A percentile compares a stretch with the other conserved stretches of the same genome.
Evolutionary conservation across 2,797 vertebrate species (phyloP).

Genomic region (Clarias fuscus): DNA sequence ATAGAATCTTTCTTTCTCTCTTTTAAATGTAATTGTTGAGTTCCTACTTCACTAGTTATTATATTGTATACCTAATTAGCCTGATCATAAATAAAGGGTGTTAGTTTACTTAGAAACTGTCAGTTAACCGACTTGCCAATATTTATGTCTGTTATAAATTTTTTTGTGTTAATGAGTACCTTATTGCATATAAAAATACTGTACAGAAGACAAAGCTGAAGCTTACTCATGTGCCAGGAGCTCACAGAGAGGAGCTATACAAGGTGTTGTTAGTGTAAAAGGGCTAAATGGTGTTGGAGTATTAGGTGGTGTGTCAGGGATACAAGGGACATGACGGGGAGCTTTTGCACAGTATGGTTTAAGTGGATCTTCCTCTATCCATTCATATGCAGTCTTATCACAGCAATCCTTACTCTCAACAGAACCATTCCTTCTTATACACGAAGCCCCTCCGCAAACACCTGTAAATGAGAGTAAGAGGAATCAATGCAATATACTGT

Average conservation of each 20-base stretch:
- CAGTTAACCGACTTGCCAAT: not conserved
- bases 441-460: constrained; percentile 68
- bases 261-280: not conserved
- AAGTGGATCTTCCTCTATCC: constrained; percentile 62
- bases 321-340: constrained; percentile 54
- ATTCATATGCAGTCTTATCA: constrained; percentile 68
- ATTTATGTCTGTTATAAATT: not conserved
- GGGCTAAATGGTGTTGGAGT: fast-evolving
- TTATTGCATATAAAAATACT: not conserved
- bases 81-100: not conserved
- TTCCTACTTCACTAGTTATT: not conserved
- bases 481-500: not conserved
- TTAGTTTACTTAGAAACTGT: not conserved
- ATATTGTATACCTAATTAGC: not conserved
- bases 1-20: too few relatives aligned
- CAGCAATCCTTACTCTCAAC: constrained; percentile 68
- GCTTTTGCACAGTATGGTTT: constrained; percentile 64
- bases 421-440: constrained; percentile 66
- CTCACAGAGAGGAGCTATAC: constrained; percentile 57
- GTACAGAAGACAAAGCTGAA: constrained; percentile 14
- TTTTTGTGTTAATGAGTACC: not conserved
- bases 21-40: not conserved
- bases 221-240: constrained; percentile 66
- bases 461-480: constrained; percentile 56
- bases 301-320: fast-evolving